Conservation (phyloP, 2,888 invertebrate species). For the Metalampra italica region DNA sequence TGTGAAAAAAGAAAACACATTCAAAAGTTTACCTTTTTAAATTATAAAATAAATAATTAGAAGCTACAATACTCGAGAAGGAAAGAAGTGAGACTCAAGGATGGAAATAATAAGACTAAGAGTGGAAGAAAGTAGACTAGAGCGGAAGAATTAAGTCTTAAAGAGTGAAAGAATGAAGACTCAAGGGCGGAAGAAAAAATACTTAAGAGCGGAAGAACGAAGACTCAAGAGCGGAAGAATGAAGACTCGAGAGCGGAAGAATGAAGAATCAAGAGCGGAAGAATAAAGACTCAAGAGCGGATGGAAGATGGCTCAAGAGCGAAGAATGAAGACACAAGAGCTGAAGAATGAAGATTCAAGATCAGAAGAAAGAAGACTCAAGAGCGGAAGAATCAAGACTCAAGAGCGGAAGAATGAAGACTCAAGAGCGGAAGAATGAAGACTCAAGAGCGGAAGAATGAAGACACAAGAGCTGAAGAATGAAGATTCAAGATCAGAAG, state of each 20-base stretch:
- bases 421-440: slow-evolving; percentile 10
- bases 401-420: slow-evolving; percentile 2
- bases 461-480: neutral
- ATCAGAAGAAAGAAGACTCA: neutral
- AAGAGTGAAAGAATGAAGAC: slow-evolving; percentile 8
- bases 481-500: neutral
- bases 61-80: too few species aligned
- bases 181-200: slow-evolving; percentile 7
- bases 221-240: neutral
- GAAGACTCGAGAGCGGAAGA: slow-evolving; percentile 1
- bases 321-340: too few species aligned
- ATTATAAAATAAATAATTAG: too few species aligned
- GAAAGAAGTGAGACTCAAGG: neutral
- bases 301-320: neutral
- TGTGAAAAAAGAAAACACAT: too few species aligned
- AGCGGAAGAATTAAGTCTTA: neutral
- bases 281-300: neutral
- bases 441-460: slow-evolving; percentile 1
- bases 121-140: slow-evolving; percentile 2
- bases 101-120: neutral
- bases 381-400: slow-evolving; percentile 3
- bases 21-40: too few species aligned
- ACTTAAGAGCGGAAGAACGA: slow-evolving; percentile 8
- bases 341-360: slow-evolving; percentile 2
- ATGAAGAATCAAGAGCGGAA: neutral